Evolutionary conservation across 2,113 vertebrate species (phyloP).

Genomic region (Anas platyrhynchos): DNA sequence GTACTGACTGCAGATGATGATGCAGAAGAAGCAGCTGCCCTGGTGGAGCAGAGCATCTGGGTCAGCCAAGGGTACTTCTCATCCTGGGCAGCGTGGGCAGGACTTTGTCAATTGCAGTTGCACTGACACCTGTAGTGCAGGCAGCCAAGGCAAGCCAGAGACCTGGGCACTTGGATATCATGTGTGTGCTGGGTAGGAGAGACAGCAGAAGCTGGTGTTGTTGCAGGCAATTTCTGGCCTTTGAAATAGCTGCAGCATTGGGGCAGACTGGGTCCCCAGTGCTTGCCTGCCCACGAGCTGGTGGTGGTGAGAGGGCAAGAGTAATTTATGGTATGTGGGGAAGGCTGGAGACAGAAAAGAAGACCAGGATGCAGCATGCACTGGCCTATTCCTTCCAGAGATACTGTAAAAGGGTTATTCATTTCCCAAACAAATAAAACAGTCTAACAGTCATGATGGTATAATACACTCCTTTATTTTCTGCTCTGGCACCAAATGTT

Average conservation of each 20-base stretch:
- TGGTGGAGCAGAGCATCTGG: neutral
- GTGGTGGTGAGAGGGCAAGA: conserved; percentile 31
- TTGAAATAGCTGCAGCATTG: neutral
- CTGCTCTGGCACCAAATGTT: conserved; percentile 14
- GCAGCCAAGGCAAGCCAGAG: neutral
- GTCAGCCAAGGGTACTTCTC: neutral
- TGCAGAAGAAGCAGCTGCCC: neutral
- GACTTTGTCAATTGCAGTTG: neutral
- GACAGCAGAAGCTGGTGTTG: neutral
- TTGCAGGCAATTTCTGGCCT: neutral
- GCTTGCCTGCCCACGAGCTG: conserved; percentile 4
- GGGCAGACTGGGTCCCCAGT: neutral
- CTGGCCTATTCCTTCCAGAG: conserved; percentile 41
- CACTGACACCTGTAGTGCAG: neutral
- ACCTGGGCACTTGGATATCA: neutral
- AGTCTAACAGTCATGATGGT: neutral
- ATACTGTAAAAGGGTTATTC: conserved; percentile 71
- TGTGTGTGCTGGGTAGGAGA: neutral
- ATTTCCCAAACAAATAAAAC: conserved; percentile 68
- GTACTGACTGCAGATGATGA: neutral
- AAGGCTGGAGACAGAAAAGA: conserved; percentile 50
- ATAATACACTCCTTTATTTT: conserved; percentile 55
- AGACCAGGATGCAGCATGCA: conserved; percentile 26
- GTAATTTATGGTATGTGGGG: conserved; percentile 69
- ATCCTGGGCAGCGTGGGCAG: neutral